phyloP scores from a whole-genome alignment of 2,113 vertebrate genomes.

The Rafetus swinhoei region DNA sequence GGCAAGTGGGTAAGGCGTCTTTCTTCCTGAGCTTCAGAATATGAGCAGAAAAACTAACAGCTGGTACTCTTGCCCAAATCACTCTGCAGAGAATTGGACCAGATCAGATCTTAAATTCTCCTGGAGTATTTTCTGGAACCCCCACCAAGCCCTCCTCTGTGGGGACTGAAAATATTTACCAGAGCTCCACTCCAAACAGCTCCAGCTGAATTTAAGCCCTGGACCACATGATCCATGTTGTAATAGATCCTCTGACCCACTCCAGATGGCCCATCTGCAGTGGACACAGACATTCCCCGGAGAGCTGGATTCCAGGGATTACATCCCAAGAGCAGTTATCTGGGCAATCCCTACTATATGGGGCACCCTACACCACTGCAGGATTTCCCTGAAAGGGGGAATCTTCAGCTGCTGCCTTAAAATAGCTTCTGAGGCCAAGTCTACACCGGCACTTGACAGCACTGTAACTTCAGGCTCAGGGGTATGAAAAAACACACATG shows the following conservation, averaged over 20 bases:
- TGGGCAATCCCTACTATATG: neutral
- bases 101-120: neutral
- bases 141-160: no score
- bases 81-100: neutral
- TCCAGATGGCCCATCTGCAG: neutral
- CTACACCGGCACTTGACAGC: no score
- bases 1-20: neutral
- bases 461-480: no score
- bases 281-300: neutral
- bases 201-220: no score
- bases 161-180: no score
- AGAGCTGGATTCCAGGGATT: neutral
- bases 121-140: neutral
- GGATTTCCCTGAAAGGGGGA: neutral
- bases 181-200: no score
- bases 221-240: neutral
- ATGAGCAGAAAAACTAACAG: neutral
- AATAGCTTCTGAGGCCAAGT: neutral
- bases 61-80: fast-evolving
- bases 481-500: no score
- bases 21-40: neutral
- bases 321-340: neutral
- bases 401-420: neutral
- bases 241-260: neutral
- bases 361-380: neutral